These are phyloP conservation scores for Acipenser transmontanus DNA, from an alignment of 2,797 vertebrate genomes.

Conservation along the genomic window DNA sequence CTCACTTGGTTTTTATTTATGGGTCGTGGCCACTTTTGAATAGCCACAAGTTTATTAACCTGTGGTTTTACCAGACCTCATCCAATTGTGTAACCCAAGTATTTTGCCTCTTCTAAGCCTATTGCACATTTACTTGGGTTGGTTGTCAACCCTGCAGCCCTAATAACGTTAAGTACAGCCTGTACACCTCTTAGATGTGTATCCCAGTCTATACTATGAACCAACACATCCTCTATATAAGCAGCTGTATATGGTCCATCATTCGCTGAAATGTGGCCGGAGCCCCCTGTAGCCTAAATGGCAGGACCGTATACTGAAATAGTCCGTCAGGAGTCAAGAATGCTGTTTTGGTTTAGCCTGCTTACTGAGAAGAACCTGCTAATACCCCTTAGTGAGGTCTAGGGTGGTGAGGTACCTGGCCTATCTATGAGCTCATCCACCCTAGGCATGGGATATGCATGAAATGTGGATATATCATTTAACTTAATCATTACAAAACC, in stretches of 20 bases:
- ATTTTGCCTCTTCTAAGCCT: not conserved
- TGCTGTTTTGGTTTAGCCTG: not conserved
- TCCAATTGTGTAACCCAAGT: not conserved
- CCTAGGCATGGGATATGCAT: not conserved
- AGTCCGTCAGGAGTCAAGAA: not conserved
- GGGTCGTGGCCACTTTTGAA: not conserved
- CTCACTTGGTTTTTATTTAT: not conserved
- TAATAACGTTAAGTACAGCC: too few species aligned
- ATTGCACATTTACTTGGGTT: not conserved
- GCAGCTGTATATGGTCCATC: conserved; percentile 2
- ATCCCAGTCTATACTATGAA: not conserved
- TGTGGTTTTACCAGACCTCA: not conserved
- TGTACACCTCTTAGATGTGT: too few species aligned
- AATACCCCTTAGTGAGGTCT: conserved; percentile 8
- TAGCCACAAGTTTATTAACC: not conserved
- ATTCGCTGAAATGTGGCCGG: conserved; percentile 5
- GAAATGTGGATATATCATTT: conserved; percentile 1
- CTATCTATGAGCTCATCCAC: conserved; percentile 8
- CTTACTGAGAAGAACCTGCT: not conserved
- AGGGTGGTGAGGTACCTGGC: conserved; percentile 4
- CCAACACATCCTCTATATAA: conserved; percentile 1
- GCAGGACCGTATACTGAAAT: not conserved
- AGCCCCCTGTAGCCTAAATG: conserved; percentile 4
- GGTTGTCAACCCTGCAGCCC: not conserved
- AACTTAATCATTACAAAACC: not conserved